Evolutionary conservation across 2,888 invertebrate genomes (phyloP), one percentile per base, ranked within the genome.

Genomic region (Ditylenchus weischeri): DNA sequence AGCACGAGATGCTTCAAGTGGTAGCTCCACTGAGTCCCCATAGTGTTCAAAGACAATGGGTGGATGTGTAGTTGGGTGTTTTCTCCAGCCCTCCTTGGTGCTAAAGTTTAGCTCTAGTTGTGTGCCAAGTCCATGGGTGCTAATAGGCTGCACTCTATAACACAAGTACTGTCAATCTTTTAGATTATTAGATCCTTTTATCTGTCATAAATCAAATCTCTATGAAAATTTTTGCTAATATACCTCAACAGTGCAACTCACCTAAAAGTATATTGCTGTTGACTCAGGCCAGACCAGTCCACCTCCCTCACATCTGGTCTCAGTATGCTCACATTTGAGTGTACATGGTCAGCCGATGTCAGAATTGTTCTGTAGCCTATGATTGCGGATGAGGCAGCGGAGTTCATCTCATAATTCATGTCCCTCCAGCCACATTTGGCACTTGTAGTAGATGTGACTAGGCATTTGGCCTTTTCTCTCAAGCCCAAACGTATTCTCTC

Each of bases 121-220:
- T 7, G 23, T 54, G 2, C 54, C 54, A 11, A 54, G 23, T 54
- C 54, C 54, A 10, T 54, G 54, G n/a, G 54, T 54, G 21, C 23
- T 54, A n/a, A 54, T 54, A n/a, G 54, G 54, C 13, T 54, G 54
- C 54, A 54, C 23, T 54, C 54, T 21, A 43, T 3, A 43, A 43
- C 2, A 43, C 8, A 43, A 43, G 8, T 15, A 43, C 43, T 13
- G 43, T 43, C 43, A 43, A 43, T 43, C 43, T 10, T 43, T 10
- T 10, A 43, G 38, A 11, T 38, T 8, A 38, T 38, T 38, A n/a
- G 29, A 43, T 3, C 43, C 8, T 43, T 3, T 43, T 43, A 8
- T 43, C 13, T 43, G 8, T 4, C 29, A 5, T 29, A 29, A 29
- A 29, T 29, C 2, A 29, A 29, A 29, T 29, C 2, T 29, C 43